These are phyloP conservation scores for Microctenopoma stevenorrisi DNA, from an alignment of 2,797 vertebrate genomes.

Conservation along the genomic window DNA sequence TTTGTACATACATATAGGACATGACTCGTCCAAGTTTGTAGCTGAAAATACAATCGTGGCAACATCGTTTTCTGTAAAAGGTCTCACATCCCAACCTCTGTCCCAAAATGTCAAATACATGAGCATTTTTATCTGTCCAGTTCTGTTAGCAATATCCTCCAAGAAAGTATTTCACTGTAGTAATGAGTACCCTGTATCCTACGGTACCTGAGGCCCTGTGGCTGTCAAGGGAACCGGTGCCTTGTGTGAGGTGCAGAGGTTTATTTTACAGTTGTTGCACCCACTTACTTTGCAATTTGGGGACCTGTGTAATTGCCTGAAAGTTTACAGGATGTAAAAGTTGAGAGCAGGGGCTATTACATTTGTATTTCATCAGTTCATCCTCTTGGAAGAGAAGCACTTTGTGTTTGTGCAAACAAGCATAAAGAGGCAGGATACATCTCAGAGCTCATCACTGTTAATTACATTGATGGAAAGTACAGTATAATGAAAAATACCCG, in stretches of 20 bases:
- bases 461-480: constrained; percentile 44
- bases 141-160: constrained; percentile 10
- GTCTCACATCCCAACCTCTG: not conserved
- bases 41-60: not conserved
- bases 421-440: constrained; percentile 31
- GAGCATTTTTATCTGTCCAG: not conserved
- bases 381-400: constrained; percentile 29
- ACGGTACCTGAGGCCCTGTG: not conserved
- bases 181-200: not conserved
- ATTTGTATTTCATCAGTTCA: constrained; percentile 58
- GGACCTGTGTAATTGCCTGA: constrained; percentile 27
- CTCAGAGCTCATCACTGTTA: constrained; percentile 30
- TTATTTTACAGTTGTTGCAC: constrained; percentile 39
- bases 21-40: not conserved
- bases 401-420: constrained; percentile 49
- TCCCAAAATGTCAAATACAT: not conserved
- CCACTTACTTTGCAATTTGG: constrained; percentile 8
- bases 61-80: not conserved
- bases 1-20: too few relatives aligned
- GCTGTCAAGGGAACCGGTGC: constrained; percentile 25
- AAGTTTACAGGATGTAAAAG: constrained; percentile 46
- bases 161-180: constrained; percentile 20
- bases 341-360: constrained; percentile 34
- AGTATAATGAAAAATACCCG: constrained; percentile 31
- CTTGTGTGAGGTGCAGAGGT: constrained; percentile 13